phyloP scores from a whole-genome alignment of 2,888 invertebrate species.

The Melieria picta region DNA sequence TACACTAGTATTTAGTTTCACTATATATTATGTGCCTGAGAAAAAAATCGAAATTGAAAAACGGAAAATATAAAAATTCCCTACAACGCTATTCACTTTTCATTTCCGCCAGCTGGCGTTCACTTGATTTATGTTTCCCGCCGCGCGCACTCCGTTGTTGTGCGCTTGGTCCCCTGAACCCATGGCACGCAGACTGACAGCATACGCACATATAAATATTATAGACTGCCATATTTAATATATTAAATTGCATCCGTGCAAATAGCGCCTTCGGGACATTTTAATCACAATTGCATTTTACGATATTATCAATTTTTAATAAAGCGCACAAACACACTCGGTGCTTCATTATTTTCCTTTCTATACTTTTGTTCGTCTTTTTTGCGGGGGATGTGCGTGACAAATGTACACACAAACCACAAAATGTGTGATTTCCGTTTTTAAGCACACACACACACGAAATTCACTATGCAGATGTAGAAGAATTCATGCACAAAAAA shows the following conservation, averaged over 20 bases:
- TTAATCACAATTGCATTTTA: constrained; percentile 46
- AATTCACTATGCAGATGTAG: neutral
- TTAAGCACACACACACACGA: neutral
- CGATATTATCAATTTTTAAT: constrained; percentile 47
- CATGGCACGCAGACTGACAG: no score
- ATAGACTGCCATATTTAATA: constrained; percentile 35
- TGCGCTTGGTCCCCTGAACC: no score
- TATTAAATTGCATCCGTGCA: constrained; percentile 48
- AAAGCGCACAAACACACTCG: constrained; percentile 39
- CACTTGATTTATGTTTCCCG: no score
- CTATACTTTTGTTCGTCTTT: constrained; percentile 45
- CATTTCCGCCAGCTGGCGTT: no score
- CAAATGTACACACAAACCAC: constrained; percentile 32
- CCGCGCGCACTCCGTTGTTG: no score
- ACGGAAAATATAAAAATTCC: no score
- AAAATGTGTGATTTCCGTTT: constrained; percentile 37
- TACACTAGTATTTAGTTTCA: no score
- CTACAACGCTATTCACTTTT: no score
- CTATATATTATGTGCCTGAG: no score
- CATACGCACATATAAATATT: neutral
- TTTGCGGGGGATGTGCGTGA: constrained; percentile 5
- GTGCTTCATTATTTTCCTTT: neutral
- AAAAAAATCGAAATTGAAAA: no score
- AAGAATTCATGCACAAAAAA: neutral
- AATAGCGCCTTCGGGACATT: constrained; percentile 45